These are phyloP conservation scores for Acrossocheilus fasciatus DNA, from an alignment of 2,797 vertebrate species.

Conservation along the genomic window DNA sequence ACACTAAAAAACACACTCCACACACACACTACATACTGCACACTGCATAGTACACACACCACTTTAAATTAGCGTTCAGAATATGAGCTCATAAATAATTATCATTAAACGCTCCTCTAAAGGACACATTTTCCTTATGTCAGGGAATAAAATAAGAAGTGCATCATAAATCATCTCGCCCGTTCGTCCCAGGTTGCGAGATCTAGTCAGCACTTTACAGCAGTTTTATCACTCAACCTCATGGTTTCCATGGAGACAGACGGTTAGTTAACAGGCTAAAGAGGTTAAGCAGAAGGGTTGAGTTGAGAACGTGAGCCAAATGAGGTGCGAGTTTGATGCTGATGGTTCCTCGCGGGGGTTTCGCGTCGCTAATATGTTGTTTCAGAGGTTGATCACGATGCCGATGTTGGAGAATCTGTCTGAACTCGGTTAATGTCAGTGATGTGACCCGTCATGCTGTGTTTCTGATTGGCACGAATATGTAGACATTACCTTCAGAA, in stretches of 20 bases:
- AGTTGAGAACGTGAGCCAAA: slow-evolving; percentile 8
- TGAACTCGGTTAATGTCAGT: not conserved
- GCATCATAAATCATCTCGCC: not conserved
- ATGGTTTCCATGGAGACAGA: slow-evolving; percentile 21
- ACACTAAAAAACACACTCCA: not conserved
- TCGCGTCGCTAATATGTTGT: not conserved
- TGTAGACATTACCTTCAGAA: not conserved
- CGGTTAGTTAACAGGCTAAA: slow-evolving; percentile 17
- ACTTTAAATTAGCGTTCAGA: not conserved
- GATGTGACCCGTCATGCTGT: slow-evolving; percentile 11
- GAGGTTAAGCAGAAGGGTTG: slow-evolving; percentile 29
- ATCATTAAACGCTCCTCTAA: not conserved
- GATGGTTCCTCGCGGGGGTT: not conserved
- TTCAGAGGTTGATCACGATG: not conserved
- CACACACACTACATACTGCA: not conserved
- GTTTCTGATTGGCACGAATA: slow-evolving; percentile 2
- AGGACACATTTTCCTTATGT: slow-evolving; percentile 16
- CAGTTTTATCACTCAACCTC: slow-evolving; percentile 6
- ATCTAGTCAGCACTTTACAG: slow-evolving; percentile 16
- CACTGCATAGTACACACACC: not conserved
- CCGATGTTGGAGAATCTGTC: not conserved
- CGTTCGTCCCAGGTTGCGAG: not conserved
- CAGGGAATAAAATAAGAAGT: not conserved
- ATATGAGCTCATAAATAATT: slow-evolving; percentile 29
- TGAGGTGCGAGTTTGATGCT: not conserved